Conservation (phyloP, 2,113 vertebrate species). For the Sturnira hondurensis region DNA sequence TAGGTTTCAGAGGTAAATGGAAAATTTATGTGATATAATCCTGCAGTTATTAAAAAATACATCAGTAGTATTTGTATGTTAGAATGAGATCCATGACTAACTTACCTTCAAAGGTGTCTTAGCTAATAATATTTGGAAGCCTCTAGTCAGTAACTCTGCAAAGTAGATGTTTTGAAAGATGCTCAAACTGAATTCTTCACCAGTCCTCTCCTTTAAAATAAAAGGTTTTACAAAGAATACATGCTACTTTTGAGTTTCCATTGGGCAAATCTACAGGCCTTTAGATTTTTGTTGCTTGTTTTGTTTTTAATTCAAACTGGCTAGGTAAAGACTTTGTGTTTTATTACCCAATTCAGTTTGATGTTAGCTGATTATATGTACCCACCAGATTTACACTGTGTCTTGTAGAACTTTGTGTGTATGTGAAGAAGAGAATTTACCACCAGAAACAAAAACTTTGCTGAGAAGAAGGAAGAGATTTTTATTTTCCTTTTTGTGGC, state of each 20-base stretch:
- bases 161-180: not conserved
- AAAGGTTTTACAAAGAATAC: not conserved
- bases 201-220: not conserved
- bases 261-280: not conserved
- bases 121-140: not conserved
- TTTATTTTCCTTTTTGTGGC: slow-evolving; percentile 27
- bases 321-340: not conserved
- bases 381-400: not conserved
- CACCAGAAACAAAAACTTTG: not conserved
- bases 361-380: not conserved
- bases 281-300: slow-evolving; percentile 21
- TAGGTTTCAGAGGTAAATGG: not conserved
- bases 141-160: not conserved
- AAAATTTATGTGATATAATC: not conserved
- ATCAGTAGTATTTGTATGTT: not conserved
- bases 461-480: not conserved
- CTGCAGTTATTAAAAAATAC: not conserved
- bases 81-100: not conserved
- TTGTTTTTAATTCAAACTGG: slow-evolving; percentile 11
- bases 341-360: not conserved
- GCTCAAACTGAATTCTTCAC: not conserved
- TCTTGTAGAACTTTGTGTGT: slow-evolving; percentile 16
- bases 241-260: slow-evolving; percentile 5
- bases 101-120: not conserved
- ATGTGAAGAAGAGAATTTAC: not conserved